Base-by-base conservation (phyloP, 1,140 invertebrate genomes). In the Eufriesea mexicana region DNA sequence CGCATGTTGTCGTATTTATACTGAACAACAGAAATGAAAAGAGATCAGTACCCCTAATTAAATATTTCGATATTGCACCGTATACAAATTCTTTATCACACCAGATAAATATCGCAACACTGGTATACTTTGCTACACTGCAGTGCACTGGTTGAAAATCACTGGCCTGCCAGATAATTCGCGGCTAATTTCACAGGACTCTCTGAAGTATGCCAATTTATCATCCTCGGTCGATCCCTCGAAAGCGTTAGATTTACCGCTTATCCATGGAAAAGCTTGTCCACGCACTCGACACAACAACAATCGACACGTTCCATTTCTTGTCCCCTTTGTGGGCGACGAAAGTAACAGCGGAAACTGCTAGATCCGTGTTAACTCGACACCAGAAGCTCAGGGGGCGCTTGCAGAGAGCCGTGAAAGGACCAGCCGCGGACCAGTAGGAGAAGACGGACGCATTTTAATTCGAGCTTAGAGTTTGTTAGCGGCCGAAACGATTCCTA, bases 381-480 rank as follows among this genome's bases (percentile, higher is more conserved):
- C 61, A 87, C 86, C 71, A 14, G 25, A 20, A 42, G 23, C 55
- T 82, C 61, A 49, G 57, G 28, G 35, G 55, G 59, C 67, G 57
- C 28, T 66, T 64, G 47, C 45, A 80, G 68, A 28, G 80, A 61
- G 16, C 68, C 8, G 72, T 54, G 6, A 71, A 85, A 57, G 72
- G 55, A 23, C 20, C 67, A 49, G 20, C 16, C 71, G 64, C 61
- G n/a, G 61, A 28, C 55, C 57, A 61, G 28, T 18, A 61, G n/a
- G 68, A 77, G 64, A 55, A 62, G 61, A 61, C 67, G n/a, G 74
- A 20, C 72, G 89, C 86, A 90, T 90, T 88, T 90, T 90, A 90
- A 90, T 88, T 90, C 83, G 83, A 81, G 89, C 84, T 90, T 90
- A 90, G 83, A 81, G 71, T 89, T 90, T 80, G 89, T 90, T 90